phyloP scores from a whole-genome alignment of 2,888 invertebrate genomes.

The Drosophila stalkeri region DNA sequence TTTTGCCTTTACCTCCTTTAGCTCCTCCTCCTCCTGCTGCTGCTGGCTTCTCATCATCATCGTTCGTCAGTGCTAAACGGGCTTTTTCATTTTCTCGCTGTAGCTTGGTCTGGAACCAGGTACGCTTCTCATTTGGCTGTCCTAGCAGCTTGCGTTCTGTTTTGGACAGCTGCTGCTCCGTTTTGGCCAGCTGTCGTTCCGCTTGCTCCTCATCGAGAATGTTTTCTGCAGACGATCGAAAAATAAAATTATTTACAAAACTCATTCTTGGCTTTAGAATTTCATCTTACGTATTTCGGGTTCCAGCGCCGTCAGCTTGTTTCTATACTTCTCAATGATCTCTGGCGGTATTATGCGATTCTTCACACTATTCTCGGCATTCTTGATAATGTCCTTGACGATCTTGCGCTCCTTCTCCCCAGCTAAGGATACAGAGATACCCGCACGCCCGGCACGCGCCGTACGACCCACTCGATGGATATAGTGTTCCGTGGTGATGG shows the following conservation, averaged over 20 bases:
- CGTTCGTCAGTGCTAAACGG: conserved; percentile 86
- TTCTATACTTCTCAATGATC: conserved; percentile 94
- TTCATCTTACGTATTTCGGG: conserved; percentile 89
- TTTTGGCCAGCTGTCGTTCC: conserved; percentile 92
- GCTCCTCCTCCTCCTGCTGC: conserved; percentile 30
- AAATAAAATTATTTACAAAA: background rate
- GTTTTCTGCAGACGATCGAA: conserved; percentile 85
- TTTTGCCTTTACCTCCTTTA: conserved; percentile 78
- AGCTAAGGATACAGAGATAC: conserved; percentile 97
- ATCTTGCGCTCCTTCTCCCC: conserved; percentile 96
- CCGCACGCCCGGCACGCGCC: conserved; percentile 96
- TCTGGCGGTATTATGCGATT: conserved; percentile 94
- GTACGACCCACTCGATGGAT: conserved; percentile 98
- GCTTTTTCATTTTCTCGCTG: conserved; percentile 92
- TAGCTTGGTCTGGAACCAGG: conserved; percentile 95
- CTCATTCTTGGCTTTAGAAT: background rate
- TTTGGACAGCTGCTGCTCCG: conserved; percentile 93
- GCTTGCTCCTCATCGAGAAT: conserved; percentile 94
- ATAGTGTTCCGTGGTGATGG: conserved; percentile 97
- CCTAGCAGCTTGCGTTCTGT: conserved; percentile 88
- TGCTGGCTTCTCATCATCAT: conserved; percentile 79
- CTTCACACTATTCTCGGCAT: conserved; percentile 94
- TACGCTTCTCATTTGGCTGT: conserved; percentile 85
- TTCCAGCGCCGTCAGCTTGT: conserved; percentile 90
- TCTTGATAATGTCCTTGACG: conserved; percentile 95